phyloP scores from a whole-genome alignment of 2,888 invertebrate species.

The Lysandra bellargus region DNA sequence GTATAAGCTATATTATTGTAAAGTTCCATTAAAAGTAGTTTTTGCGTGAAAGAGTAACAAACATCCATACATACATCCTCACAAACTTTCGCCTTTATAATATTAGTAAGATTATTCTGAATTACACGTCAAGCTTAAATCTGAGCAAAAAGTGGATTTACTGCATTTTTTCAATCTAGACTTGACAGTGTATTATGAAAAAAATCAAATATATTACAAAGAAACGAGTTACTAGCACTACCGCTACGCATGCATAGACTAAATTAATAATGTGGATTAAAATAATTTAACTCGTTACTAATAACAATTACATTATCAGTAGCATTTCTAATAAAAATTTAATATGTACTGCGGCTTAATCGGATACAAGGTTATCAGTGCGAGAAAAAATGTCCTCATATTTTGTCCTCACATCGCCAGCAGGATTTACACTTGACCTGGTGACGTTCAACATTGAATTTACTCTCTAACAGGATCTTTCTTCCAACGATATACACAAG shows the following conservation, averaged over 20 bases:
- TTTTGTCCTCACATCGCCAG: constrained; percentile 13
- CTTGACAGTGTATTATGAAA: background rate
- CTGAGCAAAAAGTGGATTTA: background rate
- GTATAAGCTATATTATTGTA: no score
- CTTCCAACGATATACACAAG: no score
- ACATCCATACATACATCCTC: no score
- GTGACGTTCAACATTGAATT: background rate
- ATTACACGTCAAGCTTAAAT: background rate
- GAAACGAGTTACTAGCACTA: background rate
- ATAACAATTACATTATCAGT: no score
- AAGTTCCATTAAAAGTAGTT: no score
- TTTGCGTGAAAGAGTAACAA: no score
- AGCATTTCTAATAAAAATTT: background rate
- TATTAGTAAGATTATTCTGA: background rate
- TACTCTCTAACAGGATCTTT: no score
- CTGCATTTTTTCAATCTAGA: background rate
- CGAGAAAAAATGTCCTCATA: constrained; percentile 10
- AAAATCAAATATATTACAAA: background rate
- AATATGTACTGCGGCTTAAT: background rate
- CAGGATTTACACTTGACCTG: constrained; percentile 22
- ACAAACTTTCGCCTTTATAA: no score
- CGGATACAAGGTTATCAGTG: background rate
- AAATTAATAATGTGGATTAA: background rate
- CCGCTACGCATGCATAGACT: no score
- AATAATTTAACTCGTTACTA: background rate